Evolutionary conservation across 1,140 invertebrate genomes (phyloP).

Genomic region (Bemisia tabaci): DNA sequence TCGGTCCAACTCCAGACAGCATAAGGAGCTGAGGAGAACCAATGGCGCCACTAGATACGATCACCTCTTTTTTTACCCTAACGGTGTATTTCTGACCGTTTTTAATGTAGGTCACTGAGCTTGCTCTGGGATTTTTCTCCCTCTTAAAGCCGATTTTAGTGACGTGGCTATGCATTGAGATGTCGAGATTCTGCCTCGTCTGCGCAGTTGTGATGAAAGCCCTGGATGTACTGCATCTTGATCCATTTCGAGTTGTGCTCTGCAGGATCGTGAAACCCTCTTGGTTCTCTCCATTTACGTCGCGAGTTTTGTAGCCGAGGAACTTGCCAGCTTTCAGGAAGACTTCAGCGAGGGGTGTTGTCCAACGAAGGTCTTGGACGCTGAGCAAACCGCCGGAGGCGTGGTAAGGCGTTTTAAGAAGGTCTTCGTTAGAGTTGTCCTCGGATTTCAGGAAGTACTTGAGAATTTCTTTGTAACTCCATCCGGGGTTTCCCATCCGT

Average conservation of each 20-base stretch:
- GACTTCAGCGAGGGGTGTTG: constrained; percentile 36
- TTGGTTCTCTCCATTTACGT: not conserved
- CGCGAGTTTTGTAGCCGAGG: constrained; percentile 30
- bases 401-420: constrained; percentile 18
- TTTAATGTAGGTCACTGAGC: constrained; percentile 15
- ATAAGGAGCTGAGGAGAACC: constrained; percentile 30
- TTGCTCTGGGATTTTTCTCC: constrained; percentile 9
- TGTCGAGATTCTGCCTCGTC: constrained; percentile 38
- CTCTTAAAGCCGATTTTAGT: constrained; percentile 39
- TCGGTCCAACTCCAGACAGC: constrained; percentile 33
- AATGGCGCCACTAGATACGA: constrained; percentile 24
- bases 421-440: constrained; percentile 25
- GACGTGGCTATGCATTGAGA: constrained; percentile 36
- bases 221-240: constrained; percentile 39
- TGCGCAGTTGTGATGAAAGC: constrained; percentile 40
- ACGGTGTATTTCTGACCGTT: constrained; percentile 15
- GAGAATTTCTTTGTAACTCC: constrained; percentile 44
- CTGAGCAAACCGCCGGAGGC: constrained; percentile 49
- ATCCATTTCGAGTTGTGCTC: constrained; percentile 30
- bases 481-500: constrained; percentile 40
- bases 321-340: constrained; percentile 39
- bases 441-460: constrained; percentile 39
- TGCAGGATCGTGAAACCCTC: constrained; percentile 38
- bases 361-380: constrained; percentile 47
- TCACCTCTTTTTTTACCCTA: constrained; percentile 21